Base-by-base conservation (phyloP, 2,888 invertebrate genomes). In the Ophion ventricosus region DNA sequence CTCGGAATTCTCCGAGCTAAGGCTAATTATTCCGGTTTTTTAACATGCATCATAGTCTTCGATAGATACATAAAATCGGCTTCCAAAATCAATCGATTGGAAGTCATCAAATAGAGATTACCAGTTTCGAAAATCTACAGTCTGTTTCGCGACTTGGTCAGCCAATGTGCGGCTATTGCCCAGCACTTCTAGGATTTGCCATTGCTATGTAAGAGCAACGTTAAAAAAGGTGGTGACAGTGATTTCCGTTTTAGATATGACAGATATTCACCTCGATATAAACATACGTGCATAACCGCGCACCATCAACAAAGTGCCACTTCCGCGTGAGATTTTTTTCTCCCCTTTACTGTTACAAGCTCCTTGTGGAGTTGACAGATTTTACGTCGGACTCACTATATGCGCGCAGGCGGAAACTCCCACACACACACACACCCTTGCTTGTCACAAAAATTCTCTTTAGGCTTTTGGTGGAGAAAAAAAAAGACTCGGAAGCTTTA, bases 381-480 rank as follows among this genome's bases (percentile, higher is more conserved):
- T 73, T 74, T 26, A 17, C 54, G 56, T 8, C 20, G 40, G 4
- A 5, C n/a, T 35, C 14, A 40, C 59, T 14, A 20, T 74, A 17
- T 49, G 10, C 43, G 25, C 63, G 10, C 43, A 63, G 5, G 20
- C 56, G 26, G 17, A n/a, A 35, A 56, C n/a, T 70, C 54, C 35
- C 70, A 56, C 23, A 61, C 57, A 23, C 23, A 17, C 26, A n/a
- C n/a, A 54, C 10, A 25, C 26, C 8, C 14, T 1, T 25, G 49
- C 57, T 70, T 17, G 14, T 63, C 23, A 70, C 61, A 63, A 35
- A 40, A 61, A 43, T 78, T 70, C 54, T 17, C 26, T 64, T 69
- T 29, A 63, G n/a, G 57, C 70, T 72, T 72, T 81, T 59, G 61
- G 49, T 59, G 61, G 26, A 67, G 59, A 43, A 67, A 40, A 67